These are phyloP conservation scores for Acanthornis magna DNA, from an alignment of 2,797 vertebrate species.

Conservation along the genomic window DNA sequence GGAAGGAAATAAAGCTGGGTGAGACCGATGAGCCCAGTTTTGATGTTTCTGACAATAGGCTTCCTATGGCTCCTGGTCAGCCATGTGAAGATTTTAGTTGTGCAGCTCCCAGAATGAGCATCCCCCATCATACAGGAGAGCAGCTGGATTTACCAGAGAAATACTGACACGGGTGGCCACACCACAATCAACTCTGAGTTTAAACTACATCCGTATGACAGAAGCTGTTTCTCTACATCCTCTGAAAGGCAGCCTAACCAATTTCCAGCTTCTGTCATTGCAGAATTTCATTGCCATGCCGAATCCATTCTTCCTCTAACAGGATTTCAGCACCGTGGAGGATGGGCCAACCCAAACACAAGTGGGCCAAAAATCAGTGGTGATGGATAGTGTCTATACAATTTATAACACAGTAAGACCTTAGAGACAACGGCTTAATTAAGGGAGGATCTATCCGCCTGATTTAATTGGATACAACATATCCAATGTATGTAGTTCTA, in stretches of 20 bases:
- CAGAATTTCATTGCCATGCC: not conserved
- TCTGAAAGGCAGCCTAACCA: not conserved
- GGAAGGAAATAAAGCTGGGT: not conserved
- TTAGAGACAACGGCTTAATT: not conserved
- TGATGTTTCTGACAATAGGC: not conserved
- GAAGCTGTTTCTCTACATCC: not conserved
- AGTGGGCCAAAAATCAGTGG: not conserved
- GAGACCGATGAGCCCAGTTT: not conserved
- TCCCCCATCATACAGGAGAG: not conserved
- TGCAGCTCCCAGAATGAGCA: not conserved
- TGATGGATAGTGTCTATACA: not conserved
- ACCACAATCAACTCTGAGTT: not conserved
- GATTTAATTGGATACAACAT: not conserved
- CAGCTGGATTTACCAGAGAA: not conserved
- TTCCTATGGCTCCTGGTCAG: not conserved
- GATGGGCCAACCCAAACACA: not conserved
- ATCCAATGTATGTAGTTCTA: too few species aligned
- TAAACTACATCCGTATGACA: rapidly evolving
- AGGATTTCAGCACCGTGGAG: not conserved
- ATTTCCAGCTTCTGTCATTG: not conserved
- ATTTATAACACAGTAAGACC: not conserved
- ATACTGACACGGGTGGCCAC: not conserved
- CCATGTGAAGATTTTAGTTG: not conserved
- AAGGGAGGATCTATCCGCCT: not conserved
- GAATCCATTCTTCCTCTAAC: not conserved